Percentiles rank a stretch among this genome's conserved stretches.
Evolutionary conservation across 2,113 vertebrate species (phyloP).

Genomic region (Varanus salvator): DNA sequence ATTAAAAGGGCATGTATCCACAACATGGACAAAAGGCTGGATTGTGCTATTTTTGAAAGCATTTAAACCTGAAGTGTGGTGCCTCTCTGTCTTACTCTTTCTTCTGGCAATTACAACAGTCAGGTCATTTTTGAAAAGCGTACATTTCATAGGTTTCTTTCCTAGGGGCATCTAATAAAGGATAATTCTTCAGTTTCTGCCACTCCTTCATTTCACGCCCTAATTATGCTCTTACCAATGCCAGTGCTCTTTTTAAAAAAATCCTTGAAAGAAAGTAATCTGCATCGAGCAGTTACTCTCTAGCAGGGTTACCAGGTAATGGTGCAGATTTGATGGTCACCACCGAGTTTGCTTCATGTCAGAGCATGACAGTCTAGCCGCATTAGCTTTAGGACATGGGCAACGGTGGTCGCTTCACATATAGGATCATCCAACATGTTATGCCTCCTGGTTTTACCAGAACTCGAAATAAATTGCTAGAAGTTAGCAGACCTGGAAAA

Average conservation of each 20-base stretch:
- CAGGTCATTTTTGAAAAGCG: neutral
- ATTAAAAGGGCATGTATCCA: neutral
- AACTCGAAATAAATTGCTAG: too few relatives aligned
- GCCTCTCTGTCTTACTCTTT: neutral
- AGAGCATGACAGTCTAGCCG: neutral
- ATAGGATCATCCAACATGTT: neutral
- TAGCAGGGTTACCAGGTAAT: too few relatives aligned
- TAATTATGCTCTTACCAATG: neutral
- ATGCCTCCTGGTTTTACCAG: neutral
- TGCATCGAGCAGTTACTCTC: neutral
- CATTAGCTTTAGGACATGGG: neutral
- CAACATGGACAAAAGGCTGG: neutral
- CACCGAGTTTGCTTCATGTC: too few relatives aligned
- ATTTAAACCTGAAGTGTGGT: neutral
- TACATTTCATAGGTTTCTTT: neutral
- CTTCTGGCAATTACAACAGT: rapidly evolving
- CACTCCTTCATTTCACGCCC: neutral
- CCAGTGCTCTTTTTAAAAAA: neutral
- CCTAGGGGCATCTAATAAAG: neutral
- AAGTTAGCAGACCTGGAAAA: too few relatives aligned
- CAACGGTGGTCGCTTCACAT: neutral
- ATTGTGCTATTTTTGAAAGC: neutral
- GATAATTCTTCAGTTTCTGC: neutral
- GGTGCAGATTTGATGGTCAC: neutral
- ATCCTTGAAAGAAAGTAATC: neutral